These are phyloP conservation scores for Phylloscopus trochilus DNA, from an alignment of 2,113 vertebrate species.

Conservation along the genomic window DNA sequence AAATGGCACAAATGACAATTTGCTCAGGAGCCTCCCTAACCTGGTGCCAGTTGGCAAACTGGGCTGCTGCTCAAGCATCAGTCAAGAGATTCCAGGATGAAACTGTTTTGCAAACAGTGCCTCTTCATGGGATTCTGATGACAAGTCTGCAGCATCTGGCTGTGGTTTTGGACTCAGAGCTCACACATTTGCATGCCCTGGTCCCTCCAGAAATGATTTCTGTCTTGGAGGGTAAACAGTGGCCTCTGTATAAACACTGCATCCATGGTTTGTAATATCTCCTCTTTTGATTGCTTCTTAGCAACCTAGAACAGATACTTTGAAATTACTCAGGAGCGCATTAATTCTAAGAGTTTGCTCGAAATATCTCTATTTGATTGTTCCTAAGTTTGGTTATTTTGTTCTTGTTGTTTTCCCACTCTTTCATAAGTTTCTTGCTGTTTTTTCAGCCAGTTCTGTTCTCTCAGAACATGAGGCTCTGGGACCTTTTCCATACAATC, in stretches of 20 bases:
- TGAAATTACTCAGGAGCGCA: rapidly evolving
- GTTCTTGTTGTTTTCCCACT: not conserved
- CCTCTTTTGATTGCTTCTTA: not conserved
- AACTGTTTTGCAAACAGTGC: conserved; percentile 17
- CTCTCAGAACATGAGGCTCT: not conserved
- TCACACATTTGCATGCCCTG: not conserved
- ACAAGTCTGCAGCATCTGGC: not conserved
- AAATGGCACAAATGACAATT: rapidly evolving
- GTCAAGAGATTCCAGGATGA: not conserved
- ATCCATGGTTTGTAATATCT: not conserved
- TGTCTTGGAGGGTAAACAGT: not conserved
- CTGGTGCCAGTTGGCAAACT: not conserved
- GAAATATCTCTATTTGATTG: not conserved
- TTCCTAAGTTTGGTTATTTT: not conserved
- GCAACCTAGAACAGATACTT: not conserved
- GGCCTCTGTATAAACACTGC: not conserved
- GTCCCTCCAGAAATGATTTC: not conserved
- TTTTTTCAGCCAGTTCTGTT: not conserved
- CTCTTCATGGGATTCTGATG: not conserved
- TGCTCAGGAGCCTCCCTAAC: not conserved
- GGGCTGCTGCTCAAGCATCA: not conserved
- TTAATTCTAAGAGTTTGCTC: not conserved
- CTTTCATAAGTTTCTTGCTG: not conserved
- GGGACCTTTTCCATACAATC: not conserved
- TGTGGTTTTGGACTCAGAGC: not conserved